These are phyloP conservation scores for Erebia ligea DNA, from an alignment of 2,888 invertebrate genomes.

Conservation along the genomic window DNA sequence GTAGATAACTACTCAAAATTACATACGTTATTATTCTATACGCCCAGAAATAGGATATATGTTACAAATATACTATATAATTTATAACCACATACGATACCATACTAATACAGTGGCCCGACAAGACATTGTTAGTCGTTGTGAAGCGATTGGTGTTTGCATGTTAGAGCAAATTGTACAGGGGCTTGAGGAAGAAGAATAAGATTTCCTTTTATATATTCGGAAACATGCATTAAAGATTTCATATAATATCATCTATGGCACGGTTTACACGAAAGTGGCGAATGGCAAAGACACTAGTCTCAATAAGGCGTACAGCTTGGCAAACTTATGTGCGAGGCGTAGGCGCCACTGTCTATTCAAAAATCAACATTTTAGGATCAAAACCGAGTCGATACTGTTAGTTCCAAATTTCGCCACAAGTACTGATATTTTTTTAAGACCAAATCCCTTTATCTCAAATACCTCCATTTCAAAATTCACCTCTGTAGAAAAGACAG, in stretches of 20 bases:
- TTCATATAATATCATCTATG: not conserved
- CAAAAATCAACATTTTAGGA: too few relatives aligned
- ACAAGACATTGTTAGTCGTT: slow-evolving; percentile 81
- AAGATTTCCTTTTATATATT: slow-evolving; percentile 40
- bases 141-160: slow-evolving; percentile 84
- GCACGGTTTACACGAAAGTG: not conserved
- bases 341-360: too few relatives aligned
- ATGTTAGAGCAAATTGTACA: slow-evolving; percentile 84
- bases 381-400: too few relatives aligned
- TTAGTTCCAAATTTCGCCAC: too few relatives aligned
- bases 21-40: slow-evolving; percentile 55
- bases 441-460: too few relatives aligned
- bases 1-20: slow-evolving; percentile 58
- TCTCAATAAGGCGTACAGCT: not conserved
- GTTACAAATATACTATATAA: slow-evolving; percentile 72
- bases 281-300: not conserved
- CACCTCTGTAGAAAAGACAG: too few relatives aligned
- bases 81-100: slow-evolving; percentile 81
- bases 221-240: slow-evolving; percentile 60
- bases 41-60: slow-evolving; percentile 73
- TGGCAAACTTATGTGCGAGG: too few relatives aligned
- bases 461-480: too few relatives aligned
- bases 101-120: slow-evolving; percentile 78
- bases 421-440: too few relatives aligned
- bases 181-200: slow-evolving; percentile 52